Conservation (phyloP, 1,140 invertebrate genomes). For the Ostrea edulis region DNA sequence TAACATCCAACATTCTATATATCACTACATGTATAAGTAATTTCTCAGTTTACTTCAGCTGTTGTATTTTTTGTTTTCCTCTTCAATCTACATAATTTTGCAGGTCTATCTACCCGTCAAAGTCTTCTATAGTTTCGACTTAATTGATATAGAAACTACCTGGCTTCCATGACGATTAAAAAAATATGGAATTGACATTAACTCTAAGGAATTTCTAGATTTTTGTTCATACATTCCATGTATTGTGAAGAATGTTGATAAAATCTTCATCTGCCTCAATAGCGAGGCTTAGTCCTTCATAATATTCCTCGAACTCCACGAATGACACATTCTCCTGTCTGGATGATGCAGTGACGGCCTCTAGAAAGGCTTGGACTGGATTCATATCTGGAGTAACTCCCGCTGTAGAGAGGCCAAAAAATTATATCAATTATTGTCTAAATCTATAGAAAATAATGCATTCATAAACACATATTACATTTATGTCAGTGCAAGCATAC, state of each 20-base stretch:
- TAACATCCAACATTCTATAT: no score
- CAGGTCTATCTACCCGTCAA: no score
- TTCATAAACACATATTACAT: neutral
- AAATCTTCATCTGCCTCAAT: slow-evolving; percentile 76
- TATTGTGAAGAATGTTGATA: slow-evolving; percentile 76
- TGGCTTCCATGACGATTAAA: no score
- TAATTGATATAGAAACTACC: no score
- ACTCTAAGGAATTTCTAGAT: no score
- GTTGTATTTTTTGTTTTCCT: no score
- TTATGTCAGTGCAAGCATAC: neutral
- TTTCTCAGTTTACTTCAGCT: no score
- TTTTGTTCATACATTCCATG: slow-evolving; percentile 72
- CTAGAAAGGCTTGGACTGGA: slow-evolving; percentile 72
- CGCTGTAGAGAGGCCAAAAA: neutral
- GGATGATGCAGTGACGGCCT: slow-evolving; percentile 63
- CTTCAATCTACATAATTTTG: no score
- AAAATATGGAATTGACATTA: no score
- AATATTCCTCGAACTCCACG: slow-evolving; percentile 79
- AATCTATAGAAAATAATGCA: neutral
- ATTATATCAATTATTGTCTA: neutral
- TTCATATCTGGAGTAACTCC: slow-evolving; percentile 43
- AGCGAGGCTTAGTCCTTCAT: slow-evolving; percentile 77
- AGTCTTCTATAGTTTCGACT: no score
- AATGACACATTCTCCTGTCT: slow-evolving; percentile 72
- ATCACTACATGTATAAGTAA: no score